These are phyloP conservation scores for Stictonetta naevosa DNA, from an alignment of 2,113 vertebrate genomes.

Conservation along the genomic window DNA sequence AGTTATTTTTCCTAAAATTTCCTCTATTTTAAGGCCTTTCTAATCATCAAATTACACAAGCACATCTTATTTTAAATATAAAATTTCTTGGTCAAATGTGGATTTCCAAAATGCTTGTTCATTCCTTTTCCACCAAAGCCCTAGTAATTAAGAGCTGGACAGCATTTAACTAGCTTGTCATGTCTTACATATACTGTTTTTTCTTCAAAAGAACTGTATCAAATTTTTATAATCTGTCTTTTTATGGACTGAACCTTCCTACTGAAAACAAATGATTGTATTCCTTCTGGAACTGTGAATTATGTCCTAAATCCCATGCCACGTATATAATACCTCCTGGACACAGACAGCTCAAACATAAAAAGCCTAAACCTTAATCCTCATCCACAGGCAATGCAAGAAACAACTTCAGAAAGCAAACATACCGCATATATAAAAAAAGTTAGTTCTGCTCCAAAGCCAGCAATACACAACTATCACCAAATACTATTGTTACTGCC, in stretches of 20 bases:
- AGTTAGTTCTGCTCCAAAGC: background rate
- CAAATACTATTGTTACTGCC: background rate
- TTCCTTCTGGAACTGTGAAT: constrained; percentile 41
- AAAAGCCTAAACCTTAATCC: constrained; percentile 62
- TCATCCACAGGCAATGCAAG: constrained; percentile 44
- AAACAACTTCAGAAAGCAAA: constrained; percentile 38
- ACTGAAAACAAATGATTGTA: constrained; percentile 35
- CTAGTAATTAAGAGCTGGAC: background rate
- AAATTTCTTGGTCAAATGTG: background rate
- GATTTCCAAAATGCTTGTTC: background rate
- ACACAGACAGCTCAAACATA: constrained; percentile 62
- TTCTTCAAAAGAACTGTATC: background rate
- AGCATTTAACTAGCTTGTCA: constrained; percentile 24
- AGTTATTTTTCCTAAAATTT: background rate
- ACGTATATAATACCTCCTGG: constrained; percentile 59
- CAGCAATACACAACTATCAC: background rate
- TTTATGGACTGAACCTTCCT: constrained; percentile 6
- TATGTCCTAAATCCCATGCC: constrained; percentile 41
- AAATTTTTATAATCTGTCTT: background rate
- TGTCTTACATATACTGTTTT: background rate
- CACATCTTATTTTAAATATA: background rate
- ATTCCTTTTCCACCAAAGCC: background rate
- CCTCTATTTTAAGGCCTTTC: background rate
- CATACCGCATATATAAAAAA: background rate
- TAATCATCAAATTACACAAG: background rate